Evolutionary conservation across 2,797 vertebrate genomes (phyloP).

Genomic region (Nasua narica): DNA sequence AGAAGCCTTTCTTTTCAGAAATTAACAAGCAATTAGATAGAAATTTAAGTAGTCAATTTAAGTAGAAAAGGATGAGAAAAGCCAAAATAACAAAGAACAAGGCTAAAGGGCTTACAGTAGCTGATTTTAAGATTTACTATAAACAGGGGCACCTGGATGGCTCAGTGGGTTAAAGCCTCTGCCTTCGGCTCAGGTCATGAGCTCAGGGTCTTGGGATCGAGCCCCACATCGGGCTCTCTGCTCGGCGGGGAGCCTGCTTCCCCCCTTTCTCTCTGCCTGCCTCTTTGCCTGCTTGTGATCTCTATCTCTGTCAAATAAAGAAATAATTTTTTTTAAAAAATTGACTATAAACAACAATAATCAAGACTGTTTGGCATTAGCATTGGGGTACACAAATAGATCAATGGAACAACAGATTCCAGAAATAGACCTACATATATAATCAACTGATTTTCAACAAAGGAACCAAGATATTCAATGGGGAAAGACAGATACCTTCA

Average conservation of each 20-base stretch:
- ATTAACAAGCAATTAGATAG: neutral
- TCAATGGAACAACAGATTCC: neutral
- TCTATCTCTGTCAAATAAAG: too few species aligned
- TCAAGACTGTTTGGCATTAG: neutral
- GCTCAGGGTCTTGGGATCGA: too few species aligned
- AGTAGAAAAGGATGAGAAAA: neutral
- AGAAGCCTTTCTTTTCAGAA: neutral
- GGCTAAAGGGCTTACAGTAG: neutral
- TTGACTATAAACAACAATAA: neutral
- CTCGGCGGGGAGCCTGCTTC: too few species aligned
- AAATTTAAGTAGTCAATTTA: neutral
- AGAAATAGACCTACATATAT: neutral
- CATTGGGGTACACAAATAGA: neutral
- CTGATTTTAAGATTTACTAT: neutral
- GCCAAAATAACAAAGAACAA: slow-evolving; percentile 11
- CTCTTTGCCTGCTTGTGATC: too few species aligned
- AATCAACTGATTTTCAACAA: neutral
- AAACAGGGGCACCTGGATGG: too few species aligned
- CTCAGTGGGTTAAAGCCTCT: too few species aligned
- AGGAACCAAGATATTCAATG: neutral
- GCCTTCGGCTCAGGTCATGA: too few species aligned
- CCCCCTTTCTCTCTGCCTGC: too few species aligned
- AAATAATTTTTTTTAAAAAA: too few species aligned
- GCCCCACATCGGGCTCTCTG: too few species aligned
- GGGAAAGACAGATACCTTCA: neutral